Conservation (phyloP, 2,888 invertebrate genomes). For the Drosophila emarginata region DNA sequence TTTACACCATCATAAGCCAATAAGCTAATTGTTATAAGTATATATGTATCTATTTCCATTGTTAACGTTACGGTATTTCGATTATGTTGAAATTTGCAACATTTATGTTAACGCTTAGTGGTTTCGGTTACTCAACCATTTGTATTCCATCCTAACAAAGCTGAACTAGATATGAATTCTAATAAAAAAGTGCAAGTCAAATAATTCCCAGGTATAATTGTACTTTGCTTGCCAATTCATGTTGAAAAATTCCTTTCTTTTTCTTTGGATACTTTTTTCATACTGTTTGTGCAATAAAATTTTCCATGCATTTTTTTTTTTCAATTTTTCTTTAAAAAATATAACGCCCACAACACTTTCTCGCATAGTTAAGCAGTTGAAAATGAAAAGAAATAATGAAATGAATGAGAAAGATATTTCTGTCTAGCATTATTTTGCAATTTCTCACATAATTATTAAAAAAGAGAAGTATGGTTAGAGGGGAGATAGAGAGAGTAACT, state of each 20-base stretch:
- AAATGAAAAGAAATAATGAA: conserved; percentile 12
- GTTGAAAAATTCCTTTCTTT: conserved; percentile 36
- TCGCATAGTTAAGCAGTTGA: conserved; percentile 60
- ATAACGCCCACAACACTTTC: conserved; percentile 73
- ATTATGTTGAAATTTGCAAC: neutral
- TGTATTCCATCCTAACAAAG: neutral
- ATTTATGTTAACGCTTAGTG: conserved; percentile 6
- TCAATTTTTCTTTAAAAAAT: conserved; percentile 35
- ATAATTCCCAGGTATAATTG: neutral
- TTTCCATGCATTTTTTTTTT: conserved; percentile 23
- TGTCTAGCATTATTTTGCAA: conserved; percentile 72
- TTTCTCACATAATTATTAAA: conserved; percentile 75
- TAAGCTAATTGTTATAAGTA: neutral
- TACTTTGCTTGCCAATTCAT: conserved; percentile 32
- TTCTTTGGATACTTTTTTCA: conserved; percentile 12
- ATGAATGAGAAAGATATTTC: conserved; percentile 47
- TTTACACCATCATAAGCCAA: neutral
- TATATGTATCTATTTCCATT: neutral
- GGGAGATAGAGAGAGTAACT: conserved; percentile 21
- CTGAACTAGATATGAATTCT: neutral
- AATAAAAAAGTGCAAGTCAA: neutral
- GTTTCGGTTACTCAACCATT: conserved; percentile 17
- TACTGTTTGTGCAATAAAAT: conserved; percentile 19
- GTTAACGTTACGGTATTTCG: neutral
- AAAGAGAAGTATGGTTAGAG: conserved; percentile 24